Base-by-base conservation (phyloP, 2,113 vertebrate genomes). In the Gallinago paraguaiae region DNA sequence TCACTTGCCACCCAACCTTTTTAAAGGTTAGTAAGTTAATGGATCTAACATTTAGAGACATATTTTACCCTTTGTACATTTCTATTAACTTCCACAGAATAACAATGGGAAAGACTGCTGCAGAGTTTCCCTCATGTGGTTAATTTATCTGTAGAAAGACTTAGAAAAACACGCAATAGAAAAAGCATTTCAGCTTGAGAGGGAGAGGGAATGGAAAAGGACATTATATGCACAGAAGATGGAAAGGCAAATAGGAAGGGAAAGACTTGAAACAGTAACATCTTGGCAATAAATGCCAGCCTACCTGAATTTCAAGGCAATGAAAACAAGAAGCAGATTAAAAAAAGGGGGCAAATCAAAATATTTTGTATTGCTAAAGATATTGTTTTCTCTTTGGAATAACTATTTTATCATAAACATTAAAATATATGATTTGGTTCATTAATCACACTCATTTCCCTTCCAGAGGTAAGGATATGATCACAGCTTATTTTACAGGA, bases 401-500 rank as follows among this genome's bases (percentile, higher is more conserved):
- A 94, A 90, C 51, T 96, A 35, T 96, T 97, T 97, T 96, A 95
- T 95, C 91, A 86, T 68, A 82, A 88, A 81, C 91, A 76, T 96
- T 97, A 97, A 97, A 97, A 98, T 70, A 96, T 96, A 92, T 94
- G 95, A 97, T 97, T 97, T 92, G 96, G 72, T 93, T 97, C 97
- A 97, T 98, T 98, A 98, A 97, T 97, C 95, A 96, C 72, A 43
- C 92, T 96, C 81, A 95, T 97, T 98, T 98, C 92, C 75, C 91
- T 95, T 89, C 88, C 60, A 91, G 93, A 97, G 72, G 33, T 83
- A 93, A 0, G 19, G 46, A 93, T 97, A 96, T 46, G 72, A 97
- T 96, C 95, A 93, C 76, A 92, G 33, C 71, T 82, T 95, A 82
- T 93, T 96, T 90, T 74, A 82, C 76, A 96, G 93, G 88, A 87